A percentile compares a stretch with the other conserved stretches of the same genome.
Conservation (phyloP, 1,140 invertebrate species). For the Bombyx mandarina region DNA sequence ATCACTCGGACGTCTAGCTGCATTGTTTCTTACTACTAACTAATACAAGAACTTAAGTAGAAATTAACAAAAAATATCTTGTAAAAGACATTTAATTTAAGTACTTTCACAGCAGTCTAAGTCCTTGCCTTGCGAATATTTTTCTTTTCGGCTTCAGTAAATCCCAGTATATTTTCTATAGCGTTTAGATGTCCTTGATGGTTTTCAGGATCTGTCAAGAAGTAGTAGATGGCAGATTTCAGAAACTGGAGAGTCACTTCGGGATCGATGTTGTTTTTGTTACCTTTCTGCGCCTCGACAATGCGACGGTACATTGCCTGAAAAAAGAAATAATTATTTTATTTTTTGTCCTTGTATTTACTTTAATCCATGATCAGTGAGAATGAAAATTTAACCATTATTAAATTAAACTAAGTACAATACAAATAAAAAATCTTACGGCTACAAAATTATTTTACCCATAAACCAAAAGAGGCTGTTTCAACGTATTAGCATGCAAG, state of each 20-base stretch:
- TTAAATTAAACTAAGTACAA: neutral
- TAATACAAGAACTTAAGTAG: slow-evolving; percentile 44
- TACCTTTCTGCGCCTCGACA: slow-evolving; percentile 78
- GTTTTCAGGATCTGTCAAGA: slow-evolving; percentile 89
- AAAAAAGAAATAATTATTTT: slow-evolving; percentile 26
- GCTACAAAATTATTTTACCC: slow-evolving; percentile 15
- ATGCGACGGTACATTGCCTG: slow-evolving; percentile 88
- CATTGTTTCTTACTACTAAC: slow-evolving; percentile 31
- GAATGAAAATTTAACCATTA: neutral
- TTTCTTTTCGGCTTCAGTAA: slow-evolving; percentile 80
- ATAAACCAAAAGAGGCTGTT: slow-evolving; percentile 69
- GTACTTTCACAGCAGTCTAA: slow-evolving; percentile 44
- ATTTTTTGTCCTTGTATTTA: neutral
- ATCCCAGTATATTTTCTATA: slow-evolving; percentile 89
- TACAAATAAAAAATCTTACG: neutral
- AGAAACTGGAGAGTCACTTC: slow-evolving; percentile 90
- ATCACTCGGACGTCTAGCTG: slow-evolving; percentile 7
- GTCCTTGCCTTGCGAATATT: slow-evolving; percentile 79
- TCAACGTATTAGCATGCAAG: slow-evolving; percentile 60
- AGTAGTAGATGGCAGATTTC: slow-evolving; percentile 92
- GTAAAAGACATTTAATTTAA: slow-evolving; percentile 45
- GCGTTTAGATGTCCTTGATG: slow-evolving; percentile 86
- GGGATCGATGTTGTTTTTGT: slow-evolving; percentile 80
- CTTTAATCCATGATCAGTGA: neutral
- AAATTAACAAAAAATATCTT: slow-evolving; percentile 29